Base-by-base conservation (phyloP, 2,888 invertebrate genomes). In the Philhelius pedissequus region DNA sequence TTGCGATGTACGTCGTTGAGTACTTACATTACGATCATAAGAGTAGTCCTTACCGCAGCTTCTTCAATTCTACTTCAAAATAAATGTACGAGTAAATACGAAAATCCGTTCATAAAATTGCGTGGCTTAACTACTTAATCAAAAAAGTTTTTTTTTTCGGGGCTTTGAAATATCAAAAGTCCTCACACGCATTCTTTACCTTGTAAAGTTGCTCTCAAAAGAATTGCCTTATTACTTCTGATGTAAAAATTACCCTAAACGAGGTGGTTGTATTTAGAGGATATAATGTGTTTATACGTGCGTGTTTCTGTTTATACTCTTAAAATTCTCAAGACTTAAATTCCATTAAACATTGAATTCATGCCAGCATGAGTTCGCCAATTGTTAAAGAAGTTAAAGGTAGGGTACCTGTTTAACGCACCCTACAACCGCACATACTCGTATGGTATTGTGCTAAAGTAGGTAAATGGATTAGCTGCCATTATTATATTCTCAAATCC, bases 391-490 rank as follows among this genome's bases (percentile, higher is more conserved):
- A 11, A 48, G 25, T 48, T 18, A 20, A 27, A 2, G 7, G 13
- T 50, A 25, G 20, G 8, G n/a, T 7, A 15, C 27, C 52, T 4
- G 9, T 15, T 8, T 9, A 8, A 50, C 9, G 15, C 52, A 52
- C 9, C 25, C n/a, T 9, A 25, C 3, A 50, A 4, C 2, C 2
- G 2, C 13, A 48, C 54, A 25, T 13, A 20, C 58, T 25, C 22
- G 27, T n/a, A 56, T 62, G 48, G 3, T 25, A 15, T 38, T 40
- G 58, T 18, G 30, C 43, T 74, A 50, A 43, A 66, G 54, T 27
- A 54, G 45, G 70, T 64, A 76, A 82, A 82, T 82, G 71, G 76
- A 76, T 82, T 76, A 76, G 66, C 58, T 64, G 45, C 66, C 81
- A 66, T 76, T 66, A 81, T 27, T 66, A 81, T 27, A 50, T 38